Base-by-base conservation (phyloP, 2,888 invertebrate species). In the Calliopum simillimum region DNA sequence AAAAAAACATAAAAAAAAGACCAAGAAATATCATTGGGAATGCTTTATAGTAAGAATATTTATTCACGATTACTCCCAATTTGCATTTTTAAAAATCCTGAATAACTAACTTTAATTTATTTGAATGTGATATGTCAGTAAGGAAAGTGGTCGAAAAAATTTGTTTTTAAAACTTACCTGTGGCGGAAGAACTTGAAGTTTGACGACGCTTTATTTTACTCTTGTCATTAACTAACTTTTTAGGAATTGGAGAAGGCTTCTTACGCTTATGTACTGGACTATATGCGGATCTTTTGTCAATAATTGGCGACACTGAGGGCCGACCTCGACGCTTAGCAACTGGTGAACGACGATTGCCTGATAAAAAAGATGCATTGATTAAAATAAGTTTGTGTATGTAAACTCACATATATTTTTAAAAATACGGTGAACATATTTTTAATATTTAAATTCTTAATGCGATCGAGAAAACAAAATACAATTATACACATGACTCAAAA, bases 101-200 rank as follows among this genome's bases (percentile, higher is more conserved):
- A n/a, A n/a, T n/a, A n/a, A n/a, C n/a, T n/a, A n/a, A n/a, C n/a
- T n/a, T n/a, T n/a, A n/a, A n/a, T n/a, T n/a, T n/a, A n/a, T n/a
- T n/a, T n/a, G n/a, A n/a, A n/a, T n/a, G n/a, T n/a, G n/a, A n/a
- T n/a, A n/a, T n/a, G n/a, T n/a, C n/a, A n/a, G n/a, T n/a, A n/a
- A n/a, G n/a, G n/a, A n/a, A n/a, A n/a, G n/a, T n/a, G n/a, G n/a
- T n/a, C n/a, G n/a, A n/a, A n/a, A n/a, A n/a, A 33, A 33, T 49
- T 44, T 44, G 41, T 23, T 51, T 49, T 41, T 13, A 41, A 4
- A 46, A 33, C 44, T 72, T 75, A 85, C 86, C 86, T 68, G 86
- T 83, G 59, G 81, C 86, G 2, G 86, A 86, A 21, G 85, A 82
- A 67, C 84, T 85, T 8, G 86, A 84, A 49, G 81, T 83, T 68